Conservation (phyloP, 2,888 invertebrate genomes). For the Sesamia inferens region DNA sequence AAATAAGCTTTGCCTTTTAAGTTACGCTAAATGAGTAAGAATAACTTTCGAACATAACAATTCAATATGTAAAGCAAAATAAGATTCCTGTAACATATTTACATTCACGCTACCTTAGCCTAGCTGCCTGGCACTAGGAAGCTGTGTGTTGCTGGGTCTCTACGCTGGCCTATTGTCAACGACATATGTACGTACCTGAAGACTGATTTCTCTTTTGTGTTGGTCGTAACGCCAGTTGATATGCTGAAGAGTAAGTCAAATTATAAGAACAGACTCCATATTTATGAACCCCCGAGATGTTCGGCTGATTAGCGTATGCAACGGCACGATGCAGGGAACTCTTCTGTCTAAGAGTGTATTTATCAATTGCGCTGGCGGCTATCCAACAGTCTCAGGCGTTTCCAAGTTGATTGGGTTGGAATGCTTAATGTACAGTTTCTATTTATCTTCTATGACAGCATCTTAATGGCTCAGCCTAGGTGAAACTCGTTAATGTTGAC, state of each 20-base stretch:
- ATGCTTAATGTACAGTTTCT: slow-evolving; percentile 32
- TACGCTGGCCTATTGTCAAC: not conserved
- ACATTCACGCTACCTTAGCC: too few species aligned
- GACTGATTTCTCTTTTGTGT: not conserved
- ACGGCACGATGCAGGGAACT: slow-evolving; percentile 9
- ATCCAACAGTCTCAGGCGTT: slow-evolving; percentile 53
- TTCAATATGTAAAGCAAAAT: not conserved
- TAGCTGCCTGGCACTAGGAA: not conserved
- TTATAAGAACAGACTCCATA: slow-evolving; percentile 1
- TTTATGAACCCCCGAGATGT: slow-evolving; percentile 2
- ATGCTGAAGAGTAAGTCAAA: slow-evolving; percentile 4
- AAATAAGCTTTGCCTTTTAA: too few species aligned
- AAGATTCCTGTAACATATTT: not conserved
- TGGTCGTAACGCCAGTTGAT: not conserved
- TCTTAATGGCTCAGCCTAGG: slow-evolving; percentile 15
- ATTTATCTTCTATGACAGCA: slow-evolving; percentile 29
- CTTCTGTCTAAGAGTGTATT: slow-evolving; percentile 25
- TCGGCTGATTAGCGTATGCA: slow-evolving; percentile 11
- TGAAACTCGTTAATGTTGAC: slow-evolving; percentile 7
- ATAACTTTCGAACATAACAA: not conserved
- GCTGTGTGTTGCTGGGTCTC: not conserved
- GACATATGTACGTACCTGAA: not conserved
- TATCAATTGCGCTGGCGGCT: slow-evolving; percentile 34
- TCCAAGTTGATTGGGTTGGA: slow-evolving; percentile 41
- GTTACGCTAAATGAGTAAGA: not conserved